Conservation (phyloP, 2,113 vertebrate genomes). For the Polypterus bichir region DNA sequence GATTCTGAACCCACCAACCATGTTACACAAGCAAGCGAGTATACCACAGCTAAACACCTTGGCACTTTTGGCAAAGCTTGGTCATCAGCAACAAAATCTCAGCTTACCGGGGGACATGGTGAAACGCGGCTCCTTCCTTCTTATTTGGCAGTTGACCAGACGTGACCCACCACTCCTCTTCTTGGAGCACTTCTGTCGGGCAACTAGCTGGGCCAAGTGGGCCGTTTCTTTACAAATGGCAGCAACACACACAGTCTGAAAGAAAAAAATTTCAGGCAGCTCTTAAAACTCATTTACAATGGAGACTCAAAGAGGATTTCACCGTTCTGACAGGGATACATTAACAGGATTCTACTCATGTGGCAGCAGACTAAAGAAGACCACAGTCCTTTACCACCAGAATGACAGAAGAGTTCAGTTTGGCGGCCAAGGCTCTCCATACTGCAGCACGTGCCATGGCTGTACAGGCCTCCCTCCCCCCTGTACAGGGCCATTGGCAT, state of each 20-base stretch:
- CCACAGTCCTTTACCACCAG: too few relatives aligned
- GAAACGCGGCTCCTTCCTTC: constrained; percentile 58
- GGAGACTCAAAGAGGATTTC: not conserved
- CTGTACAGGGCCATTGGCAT: too few relatives aligned
- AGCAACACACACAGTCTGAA: constrained; percentile 66
- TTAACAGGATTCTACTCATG: not conserved
- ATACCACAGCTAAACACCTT: not conserved
- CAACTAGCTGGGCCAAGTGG: constrained; percentile 72
- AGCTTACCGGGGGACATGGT: constrained; percentile 56
- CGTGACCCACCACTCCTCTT: constrained; percentile 51
- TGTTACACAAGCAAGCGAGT: not conserved
- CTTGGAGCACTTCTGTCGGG: constrained; percentile 66
- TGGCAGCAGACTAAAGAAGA: not conserved
- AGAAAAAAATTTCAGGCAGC: not conserved
- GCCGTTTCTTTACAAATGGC: constrained; percentile 60
- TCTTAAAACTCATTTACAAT: not conserved
- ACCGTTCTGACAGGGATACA: not conserved
- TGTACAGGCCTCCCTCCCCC: too few relatives aligned
- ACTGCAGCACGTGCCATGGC: too few relatives aligned
- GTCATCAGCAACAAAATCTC: not conserved
- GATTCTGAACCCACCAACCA: not conserved
- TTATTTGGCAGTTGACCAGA: constrained; percentile 73
- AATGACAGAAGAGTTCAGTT: too few relatives aligned
- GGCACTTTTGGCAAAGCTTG: too few relatives aligned
- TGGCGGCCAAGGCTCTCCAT: too few relatives aligned